A percentile compares a stretch with the other conserved stretches of the same genome.
Evolutionary conservation across 2,888 invertebrate species (phyloP).

Genomic region (Andrena dorsata): DNA sequence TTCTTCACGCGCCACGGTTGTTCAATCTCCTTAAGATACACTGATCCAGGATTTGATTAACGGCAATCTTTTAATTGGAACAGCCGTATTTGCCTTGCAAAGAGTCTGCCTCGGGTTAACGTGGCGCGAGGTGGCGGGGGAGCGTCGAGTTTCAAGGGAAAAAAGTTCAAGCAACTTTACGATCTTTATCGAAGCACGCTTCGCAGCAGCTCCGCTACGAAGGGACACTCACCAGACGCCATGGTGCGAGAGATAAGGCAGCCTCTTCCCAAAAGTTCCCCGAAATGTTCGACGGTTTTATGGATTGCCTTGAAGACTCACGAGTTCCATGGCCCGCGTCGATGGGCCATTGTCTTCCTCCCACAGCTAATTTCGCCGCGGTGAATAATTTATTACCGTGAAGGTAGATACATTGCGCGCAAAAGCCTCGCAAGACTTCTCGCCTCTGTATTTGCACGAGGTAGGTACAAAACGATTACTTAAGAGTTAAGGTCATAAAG

Average conservation of each 20-base stretch:
- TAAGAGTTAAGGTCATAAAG: neutral
- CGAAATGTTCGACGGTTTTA: slow-evolving; percentile 22
- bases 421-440: neutral
- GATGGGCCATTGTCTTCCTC: slow-evolving; percentile 45
- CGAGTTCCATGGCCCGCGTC: slow-evolving; percentile 8
- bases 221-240: slow-evolving; percentile 58
- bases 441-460: slow-evolving; percentile 19
- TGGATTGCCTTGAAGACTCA: slow-evolving; percentile 18
- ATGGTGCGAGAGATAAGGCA: slow-evolving; percentile 44
- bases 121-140: neutral
- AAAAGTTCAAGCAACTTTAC: slow-evolving; percentile 7
- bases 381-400: too few relatives aligned
- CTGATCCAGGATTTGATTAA: slow-evolving; percentile 26
- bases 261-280: slow-evolving; percentile 47
- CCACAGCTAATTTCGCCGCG: slow-evolving; percentile 32
- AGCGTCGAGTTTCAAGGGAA: neutral
- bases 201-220: neutral
- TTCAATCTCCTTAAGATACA: neutral
- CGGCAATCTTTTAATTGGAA: slow-evolving; percentile 19
- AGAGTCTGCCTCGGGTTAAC: neutral
- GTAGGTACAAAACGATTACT: neutral
- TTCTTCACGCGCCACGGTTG: neutral
- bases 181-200: slow-evolving; percentile 11
- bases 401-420: too few relatives aligned
- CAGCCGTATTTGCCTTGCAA: neutral